Evolutionary conservation across 2,113 vertebrate species (phyloP).

Genomic region (Irena cyanogastra): DNA sequence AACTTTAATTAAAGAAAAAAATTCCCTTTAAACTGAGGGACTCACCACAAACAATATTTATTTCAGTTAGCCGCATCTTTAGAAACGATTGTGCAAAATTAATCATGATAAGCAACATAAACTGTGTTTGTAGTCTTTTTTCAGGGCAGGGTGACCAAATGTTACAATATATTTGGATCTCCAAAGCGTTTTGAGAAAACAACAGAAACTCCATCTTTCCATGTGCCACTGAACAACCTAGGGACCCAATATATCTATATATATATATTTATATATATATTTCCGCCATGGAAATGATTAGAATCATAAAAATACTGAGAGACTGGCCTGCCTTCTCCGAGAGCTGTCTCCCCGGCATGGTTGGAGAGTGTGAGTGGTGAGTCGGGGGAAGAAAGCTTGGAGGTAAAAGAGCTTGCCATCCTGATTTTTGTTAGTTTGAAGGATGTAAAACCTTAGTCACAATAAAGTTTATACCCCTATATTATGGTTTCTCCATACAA

Average conservation of each 20-base stretch:
- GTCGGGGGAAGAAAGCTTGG: rapidly evolving
- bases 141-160: neutral
- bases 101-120: neutral
- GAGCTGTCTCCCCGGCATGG: neutral
- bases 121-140: neutral
- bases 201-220: neutral
- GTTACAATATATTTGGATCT: neutral
- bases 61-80: neutral
- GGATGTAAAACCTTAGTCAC: neutral
- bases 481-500: neutral
- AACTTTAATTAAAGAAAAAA: neutral
- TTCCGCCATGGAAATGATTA: neutral
- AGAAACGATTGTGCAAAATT: neutral
- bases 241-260: neutral
- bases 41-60: neutral
- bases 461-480: neutral
- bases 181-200: neutral
- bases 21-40: neutral
- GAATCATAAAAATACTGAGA: neutral
- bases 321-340: neutral
- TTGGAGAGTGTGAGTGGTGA: neutral
- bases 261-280: no score
- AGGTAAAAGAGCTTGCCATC: neutral
- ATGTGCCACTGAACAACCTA: neutral
- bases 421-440: neutral